Base-by-base conservation (phyloP, 2,888 invertebrate species). In the Clusia tigrina region DNA sequence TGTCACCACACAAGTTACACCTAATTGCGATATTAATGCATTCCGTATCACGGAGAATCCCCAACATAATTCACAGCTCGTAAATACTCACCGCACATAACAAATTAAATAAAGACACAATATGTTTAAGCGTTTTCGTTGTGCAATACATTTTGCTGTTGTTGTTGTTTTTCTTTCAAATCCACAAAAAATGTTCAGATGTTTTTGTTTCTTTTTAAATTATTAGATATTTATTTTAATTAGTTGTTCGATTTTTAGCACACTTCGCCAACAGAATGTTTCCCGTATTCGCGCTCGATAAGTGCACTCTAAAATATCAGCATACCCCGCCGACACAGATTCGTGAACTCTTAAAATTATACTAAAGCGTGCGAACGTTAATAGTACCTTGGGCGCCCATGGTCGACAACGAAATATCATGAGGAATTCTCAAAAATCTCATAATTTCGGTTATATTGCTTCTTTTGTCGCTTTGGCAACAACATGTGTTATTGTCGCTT, bases 51-150 rank as follows among this genome's bases (percentile, higher is more conserved):
- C n/a, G n/a, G n/a, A n/a, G n/a, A n/a, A n/a, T n/a, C n/a, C n/a
- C n/a, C n/a, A n/a, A n/a, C n/a, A n/a, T n/a, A n/a, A n/a, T n/a
- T n/a, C n/a, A n/a, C n/a, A n/a, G n/a, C n/a, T n/a, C n/a, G n/a
- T n/a, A n/a, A 42, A n/a, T 54, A 73, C 76, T 77, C 67, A 77
- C 77, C 67, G 73, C 73, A 66, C 69, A 71, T 58, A 77, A 66
- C 46, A 74, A 38, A 67, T 73, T 78, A 62, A 77, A 69, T 56
- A 70, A 63, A 68, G 72, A 74, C 60, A 78, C 64, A 55, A 71
- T 63, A 60, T 73, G 70, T 66, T 72, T 70, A 48, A 78, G 67
- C 52, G 71, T 66, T 25, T 73, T 71, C 51, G 70, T 71, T 22
- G 70, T 71, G 63, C 76, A 76, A 63, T 75, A 71, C 79, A 77